These are phyloP conservation scores for Chrysolina oricalcia DNA, from an alignment of 2,888 invertebrate genomes.

Conservation along the genomic window DNA sequence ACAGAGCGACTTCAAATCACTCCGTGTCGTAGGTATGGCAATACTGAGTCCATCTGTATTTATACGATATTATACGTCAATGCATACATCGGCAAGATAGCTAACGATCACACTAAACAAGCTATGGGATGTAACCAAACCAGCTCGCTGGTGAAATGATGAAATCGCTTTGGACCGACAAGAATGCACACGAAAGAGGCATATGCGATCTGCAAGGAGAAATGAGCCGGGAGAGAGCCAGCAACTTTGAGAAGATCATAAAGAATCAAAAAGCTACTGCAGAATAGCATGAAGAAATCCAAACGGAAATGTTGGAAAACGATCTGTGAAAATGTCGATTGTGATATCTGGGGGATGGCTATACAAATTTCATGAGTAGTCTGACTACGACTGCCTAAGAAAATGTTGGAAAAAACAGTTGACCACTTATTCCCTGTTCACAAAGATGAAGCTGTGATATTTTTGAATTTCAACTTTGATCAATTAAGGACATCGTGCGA, in stretches of 20 bases:
- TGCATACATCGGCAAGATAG: no score
- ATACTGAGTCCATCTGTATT: no score
- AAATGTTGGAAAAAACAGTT: background rate
- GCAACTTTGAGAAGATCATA: background rate
- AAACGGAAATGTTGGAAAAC: background rate
- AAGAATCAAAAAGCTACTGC: background rate
- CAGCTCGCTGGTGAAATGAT: constrained; percentile 2
- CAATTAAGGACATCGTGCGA: constrained; percentile 2
- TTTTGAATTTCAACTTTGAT: background rate
- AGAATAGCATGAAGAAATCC: background rate
- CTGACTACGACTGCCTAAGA: background rate
- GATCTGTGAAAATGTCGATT: background rate
- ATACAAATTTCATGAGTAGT: background rate
- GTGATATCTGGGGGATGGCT: constrained; percentile 3
- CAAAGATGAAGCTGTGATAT: background rate
- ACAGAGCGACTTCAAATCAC: no score
- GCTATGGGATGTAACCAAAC: background rate
- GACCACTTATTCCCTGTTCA: constrained; percentile 16
- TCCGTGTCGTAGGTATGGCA: no score
- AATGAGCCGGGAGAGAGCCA: background rate
- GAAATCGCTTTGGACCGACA: background rate
- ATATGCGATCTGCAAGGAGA: background rate
- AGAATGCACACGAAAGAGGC: background rate
- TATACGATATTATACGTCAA: no score
- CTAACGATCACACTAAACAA: no score